A percentile compares a stretch with the other conserved stretches of the same genome.
These are phyloP conservation scores for Acrobasis consociella DNA, from an alignment of 2,888 invertebrate species.

Conservation along the genomic window DNA sequence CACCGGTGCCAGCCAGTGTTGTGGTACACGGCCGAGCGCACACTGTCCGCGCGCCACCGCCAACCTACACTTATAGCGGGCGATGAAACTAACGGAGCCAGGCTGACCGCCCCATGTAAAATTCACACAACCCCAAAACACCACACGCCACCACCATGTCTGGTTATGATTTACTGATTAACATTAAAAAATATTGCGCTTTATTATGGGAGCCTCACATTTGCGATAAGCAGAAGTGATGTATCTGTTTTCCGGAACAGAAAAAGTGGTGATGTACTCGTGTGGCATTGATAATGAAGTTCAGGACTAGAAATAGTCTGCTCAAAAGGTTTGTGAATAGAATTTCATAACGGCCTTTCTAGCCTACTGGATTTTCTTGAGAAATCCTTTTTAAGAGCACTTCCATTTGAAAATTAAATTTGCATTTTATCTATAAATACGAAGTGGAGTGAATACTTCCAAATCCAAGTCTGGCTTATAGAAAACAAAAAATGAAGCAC, in stretches of 20 bases:
- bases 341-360: slow-evolving; percentile 2
- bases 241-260: slow-evolving; percentile 6
- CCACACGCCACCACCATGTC: slow-evolving; percentile 49
- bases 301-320: background rate
- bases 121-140: slow-evolving; percentile 68
- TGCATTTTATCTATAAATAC: background rate
- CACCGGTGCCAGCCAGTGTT: slow-evolving; percentile 69
- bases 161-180: slow-evolving; percentile 52
- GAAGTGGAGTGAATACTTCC: background rate
- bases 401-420: background rate
- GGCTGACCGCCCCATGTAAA: slow-evolving; percentile 66
- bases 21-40: slow-evolving; percentile 72
- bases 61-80: slow-evolving; percentile 68
- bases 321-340: background rate
- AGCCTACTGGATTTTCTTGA: slow-evolving; percentile 15
- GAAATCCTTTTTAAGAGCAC: slow-evolving; percentile 11
- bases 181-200: slow-evolving; percentile 42
- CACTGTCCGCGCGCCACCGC: slow-evolving; percentile 69
- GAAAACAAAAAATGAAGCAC: too few species aligned
- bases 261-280: background rate
- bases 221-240: background rate
- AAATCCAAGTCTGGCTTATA: background rate
- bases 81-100: slow-evolving; percentile 54
- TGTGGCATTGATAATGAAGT: background rate
- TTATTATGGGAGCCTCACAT: background rate